Percentiles rank a stretch among this genome's conserved stretches.
These are phyloP conservation scores for Thamnophis sirtalis DNA, from an alignment of 2,113 vertebrate genomes.

Conservation along the genomic window DNA sequence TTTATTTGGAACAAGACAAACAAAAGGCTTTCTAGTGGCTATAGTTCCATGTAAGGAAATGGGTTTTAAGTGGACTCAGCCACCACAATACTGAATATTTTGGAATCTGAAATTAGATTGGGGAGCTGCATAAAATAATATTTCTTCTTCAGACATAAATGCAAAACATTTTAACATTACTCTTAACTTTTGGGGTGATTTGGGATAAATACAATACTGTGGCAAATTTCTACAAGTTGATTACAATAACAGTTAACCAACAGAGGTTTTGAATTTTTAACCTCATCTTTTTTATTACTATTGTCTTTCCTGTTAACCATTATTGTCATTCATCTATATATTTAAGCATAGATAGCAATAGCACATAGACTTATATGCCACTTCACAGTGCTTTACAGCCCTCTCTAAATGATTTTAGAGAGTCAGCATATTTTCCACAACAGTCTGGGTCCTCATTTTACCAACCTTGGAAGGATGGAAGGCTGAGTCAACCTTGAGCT, in stretches of 20 bases:
- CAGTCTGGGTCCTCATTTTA: too few relatives aligned
- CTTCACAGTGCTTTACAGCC: too few relatives aligned
- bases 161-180: background rate
- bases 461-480: too few relatives aligned
- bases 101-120: background rate
- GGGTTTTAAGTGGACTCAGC: background rate
- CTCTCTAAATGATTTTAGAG: too few relatives aligned
- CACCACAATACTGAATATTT: background rate
- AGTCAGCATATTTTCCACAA: too few relatives aligned
- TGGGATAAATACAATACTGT: background rate
- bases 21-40: background rate
- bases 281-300: background rate
- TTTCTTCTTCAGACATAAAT: background rate
- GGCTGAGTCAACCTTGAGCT: too few relatives aligned
- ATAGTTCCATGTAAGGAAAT: background rate
- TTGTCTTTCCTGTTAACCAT: background rate
- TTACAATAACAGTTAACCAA: background rate
- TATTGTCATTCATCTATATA: background rate
- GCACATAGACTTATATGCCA: too few relatives aligned
- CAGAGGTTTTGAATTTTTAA: background rate
- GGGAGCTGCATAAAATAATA: background rate
- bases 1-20: slow-evolving; percentile 1
- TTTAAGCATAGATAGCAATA: background rate
- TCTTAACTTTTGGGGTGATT: background rate
- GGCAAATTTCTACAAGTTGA: background rate